Evolutionary conservation across 2,888 invertebrate genomes (phyloP).

Genomic region (Alsophila aescularia): DNA sequence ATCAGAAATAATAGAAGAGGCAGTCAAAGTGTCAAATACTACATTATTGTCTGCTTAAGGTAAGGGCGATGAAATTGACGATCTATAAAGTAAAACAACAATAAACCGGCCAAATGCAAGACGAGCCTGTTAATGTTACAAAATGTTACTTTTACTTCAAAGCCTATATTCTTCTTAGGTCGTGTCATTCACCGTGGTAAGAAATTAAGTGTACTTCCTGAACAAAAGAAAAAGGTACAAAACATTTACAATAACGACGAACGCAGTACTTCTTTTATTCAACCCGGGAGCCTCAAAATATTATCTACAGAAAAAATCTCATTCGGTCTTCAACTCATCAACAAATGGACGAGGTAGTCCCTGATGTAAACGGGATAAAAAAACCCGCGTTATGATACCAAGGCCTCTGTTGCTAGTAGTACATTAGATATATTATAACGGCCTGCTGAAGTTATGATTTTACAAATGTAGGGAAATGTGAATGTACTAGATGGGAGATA

Average conservation of each 20-base stretch:
- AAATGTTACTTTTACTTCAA: too few relatives aligned
- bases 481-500: too few relatives aligned
- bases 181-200: too few relatives aligned
- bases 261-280: slow-evolving; percentile 10
- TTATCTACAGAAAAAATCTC: slow-evolving; percentile 25
- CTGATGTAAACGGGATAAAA: slow-evolving; percentile 16
- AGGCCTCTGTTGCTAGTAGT: background rate
- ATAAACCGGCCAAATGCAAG: too few relatives aligned
- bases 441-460: background rate
- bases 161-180: too few relatives aligned
- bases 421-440: too few relatives aligned
- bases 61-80: too few relatives aligned
- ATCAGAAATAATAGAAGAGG: too few relatives aligned
- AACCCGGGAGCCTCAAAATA: slow-evolving; percentile 15
- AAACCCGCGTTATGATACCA: background rate
- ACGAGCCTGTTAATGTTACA: too few relatives aligned
- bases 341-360: slow-evolving; percentile 31
- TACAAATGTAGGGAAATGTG: background rate
- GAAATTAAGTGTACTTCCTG: background rate
- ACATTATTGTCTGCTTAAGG: too few relatives aligned
- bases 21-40: too few relatives aligned
- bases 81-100: too few relatives aligned
- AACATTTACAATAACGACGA: background rate
- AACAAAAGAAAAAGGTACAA: background rate
- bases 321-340: slow-evolving; percentile 30